Conservation (phyloP, 2,888 invertebrate species). For the Tinea semifulvella region DNA sequence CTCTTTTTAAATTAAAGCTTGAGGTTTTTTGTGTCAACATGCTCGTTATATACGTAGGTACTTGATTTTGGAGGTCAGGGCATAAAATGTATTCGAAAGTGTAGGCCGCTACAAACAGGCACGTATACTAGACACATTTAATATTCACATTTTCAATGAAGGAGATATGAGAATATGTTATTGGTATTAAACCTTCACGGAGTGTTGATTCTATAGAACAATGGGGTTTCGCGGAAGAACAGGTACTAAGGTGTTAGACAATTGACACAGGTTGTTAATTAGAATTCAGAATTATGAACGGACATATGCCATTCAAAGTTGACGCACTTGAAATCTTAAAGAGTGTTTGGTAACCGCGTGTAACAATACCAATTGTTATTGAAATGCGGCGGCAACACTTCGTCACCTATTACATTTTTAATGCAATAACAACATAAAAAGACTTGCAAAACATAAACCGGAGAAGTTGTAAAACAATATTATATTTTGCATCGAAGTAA, state of each 20-base stretch:
- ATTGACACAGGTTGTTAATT: conserved; percentile 39
- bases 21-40: conserved; percentile 27
- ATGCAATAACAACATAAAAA: not conserved
- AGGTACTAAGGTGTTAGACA: conserved; percentile 30
- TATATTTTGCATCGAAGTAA: too few species aligned
- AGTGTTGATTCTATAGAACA: conserved; percentile 31
- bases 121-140: conserved; percentile 33
- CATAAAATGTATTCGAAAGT: conserved; percentile 48
- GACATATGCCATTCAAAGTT: conserved; percentile 26
- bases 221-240: conserved; percentile 27
- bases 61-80: conserved; percentile 53
- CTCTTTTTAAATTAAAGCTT: conserved; percentile 2
- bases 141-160: conserved; percentile 29
- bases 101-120: conserved; percentile 25
- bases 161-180: conserved; percentile 22
- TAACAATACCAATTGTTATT: conserved; percentile 29
- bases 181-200: conserved; percentile 42
- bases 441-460: not conserved
- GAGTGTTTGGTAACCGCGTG: not conserved
- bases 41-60: conserved; percentile 46
- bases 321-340: conserved; percentile 7
- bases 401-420: too few species aligned
- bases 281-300: conserved; percentile 43
- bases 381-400: conserved; percentile 24
- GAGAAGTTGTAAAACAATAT: too few species aligned